phyloP scores from a whole-genome alignment of 2,797 vertebrate genomes.

The Sebastes itinus region DNA sequence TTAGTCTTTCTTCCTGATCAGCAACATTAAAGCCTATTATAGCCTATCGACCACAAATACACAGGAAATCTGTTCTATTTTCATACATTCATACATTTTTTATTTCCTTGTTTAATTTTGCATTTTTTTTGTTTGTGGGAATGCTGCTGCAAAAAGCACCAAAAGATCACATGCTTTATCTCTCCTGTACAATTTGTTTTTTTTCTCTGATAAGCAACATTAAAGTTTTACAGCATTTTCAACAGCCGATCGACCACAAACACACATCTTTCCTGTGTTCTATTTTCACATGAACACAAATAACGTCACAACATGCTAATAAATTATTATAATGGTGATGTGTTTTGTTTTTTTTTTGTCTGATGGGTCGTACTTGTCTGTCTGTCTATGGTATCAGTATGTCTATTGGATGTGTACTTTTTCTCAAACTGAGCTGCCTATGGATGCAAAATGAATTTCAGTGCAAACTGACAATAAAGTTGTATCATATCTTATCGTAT shows the following conservation, averaged over 20 bases:
- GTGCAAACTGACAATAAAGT: too few species aligned
- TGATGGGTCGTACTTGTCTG: too few species aligned
- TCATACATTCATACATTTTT: too few species aligned
- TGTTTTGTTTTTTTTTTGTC: too few species aligned
- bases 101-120: too few species aligned
- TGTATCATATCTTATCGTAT: too few species aligned
- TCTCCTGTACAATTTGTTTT: accelerated
- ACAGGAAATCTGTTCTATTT: too few species aligned
- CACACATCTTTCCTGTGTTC: background rate
- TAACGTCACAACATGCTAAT: background rate
- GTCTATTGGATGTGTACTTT: too few species aligned
- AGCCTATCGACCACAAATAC: background rate
- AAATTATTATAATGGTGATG: background rate
- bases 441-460: too few species aligned
- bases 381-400: too few species aligned
- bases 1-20: background rate
- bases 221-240: background rate
- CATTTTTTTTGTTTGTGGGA: too few species aligned
- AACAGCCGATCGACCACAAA: background rate
- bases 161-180: background rate
- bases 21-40: background rate
- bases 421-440: too few species aligned
- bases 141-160: background rate
- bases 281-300: background rate
- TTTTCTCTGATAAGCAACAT: background rate